Conservation (phyloP, 2,888 invertebrate genomes). For the Dascillus cervinus region DNA sequence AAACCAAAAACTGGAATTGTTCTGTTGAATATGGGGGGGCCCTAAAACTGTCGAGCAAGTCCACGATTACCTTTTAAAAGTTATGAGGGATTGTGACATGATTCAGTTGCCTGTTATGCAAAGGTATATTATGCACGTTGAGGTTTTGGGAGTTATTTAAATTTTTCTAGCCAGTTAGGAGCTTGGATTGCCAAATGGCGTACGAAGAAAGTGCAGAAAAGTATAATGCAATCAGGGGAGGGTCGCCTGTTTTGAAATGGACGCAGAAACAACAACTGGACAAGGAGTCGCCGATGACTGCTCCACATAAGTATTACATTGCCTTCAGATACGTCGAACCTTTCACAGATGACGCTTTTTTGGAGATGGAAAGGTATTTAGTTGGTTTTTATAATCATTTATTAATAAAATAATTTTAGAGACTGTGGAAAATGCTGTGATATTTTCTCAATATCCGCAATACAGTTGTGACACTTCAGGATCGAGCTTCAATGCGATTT, state of each 20-base stretch:
- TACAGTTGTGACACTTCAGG: slow-evolving; percentile 96
- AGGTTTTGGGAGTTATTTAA: too few relatives aligned
- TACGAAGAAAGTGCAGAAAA: slow-evolving; percentile 84
- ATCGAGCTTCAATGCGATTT: slow-evolving; percentile 89
- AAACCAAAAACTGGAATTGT: slow-evolving; percentile 79
- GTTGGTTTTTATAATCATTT: neutral
- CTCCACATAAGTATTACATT: slow-evolving; percentile 89
- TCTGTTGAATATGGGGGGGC: slow-evolving; percentile 96
- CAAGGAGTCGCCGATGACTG: slow-evolving; percentile 67
- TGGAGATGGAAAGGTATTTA: slow-evolving; percentile 65
- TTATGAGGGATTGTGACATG: slow-evolving; percentile 94
- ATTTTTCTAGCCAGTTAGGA: slow-evolving; percentile 57
- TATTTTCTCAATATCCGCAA: slow-evolving; percentile 96
- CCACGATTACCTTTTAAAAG: slow-evolving; percentile 73
- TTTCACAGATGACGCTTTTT: slow-evolving; percentile 73
- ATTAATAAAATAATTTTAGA: too few relatives aligned
- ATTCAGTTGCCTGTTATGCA: slow-evolving; percentile 84
- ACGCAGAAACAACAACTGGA: slow-evolving; percentile 80
- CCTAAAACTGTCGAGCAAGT: slow-evolving; percentile 80
- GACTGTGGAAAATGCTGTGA: too few relatives aligned
- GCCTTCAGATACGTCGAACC: slow-evolving; percentile 92
- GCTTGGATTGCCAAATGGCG: slow-evolving; percentile 85
- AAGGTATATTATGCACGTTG: slow-evolving; percentile 38
- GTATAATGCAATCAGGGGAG: slow-evolving; percentile 89
- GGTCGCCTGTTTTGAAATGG: slow-evolving; percentile 93